Percentiles rank a stretch among this genome's conserved stretches.
phyloP scores from a whole-genome alignment of 1,140 invertebrate genomes.

The Zaprionus nigranus region DNA sequence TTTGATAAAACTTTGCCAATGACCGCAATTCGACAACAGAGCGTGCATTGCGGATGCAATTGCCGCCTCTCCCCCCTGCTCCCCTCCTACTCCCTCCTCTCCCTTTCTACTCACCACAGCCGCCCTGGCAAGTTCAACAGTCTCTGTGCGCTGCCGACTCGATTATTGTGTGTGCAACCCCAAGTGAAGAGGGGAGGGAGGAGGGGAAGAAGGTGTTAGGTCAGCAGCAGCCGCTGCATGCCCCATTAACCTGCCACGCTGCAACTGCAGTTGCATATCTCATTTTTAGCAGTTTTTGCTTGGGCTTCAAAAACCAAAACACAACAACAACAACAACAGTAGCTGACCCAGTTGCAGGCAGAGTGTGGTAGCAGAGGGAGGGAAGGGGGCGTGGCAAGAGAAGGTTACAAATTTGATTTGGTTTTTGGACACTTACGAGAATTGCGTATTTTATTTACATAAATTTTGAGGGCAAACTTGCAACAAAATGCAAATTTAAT shows the following conservation, averaged over 20 bases:
- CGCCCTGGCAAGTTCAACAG: too few relatives aligned
- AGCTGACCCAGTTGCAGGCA: slow-evolving; percentile 31
- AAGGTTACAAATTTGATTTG: slow-evolving; percentile 18
- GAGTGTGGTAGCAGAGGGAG: not conserved
- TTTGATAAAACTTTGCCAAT: slow-evolving; percentile 26
- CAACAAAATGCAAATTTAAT: slow-evolving; percentile 35
- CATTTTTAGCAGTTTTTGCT: slow-evolving; percentile 21
- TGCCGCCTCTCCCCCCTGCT: not conserved
- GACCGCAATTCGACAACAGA: slow-evolving; percentile 48
- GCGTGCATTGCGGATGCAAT: slow-evolving; percentile 8
- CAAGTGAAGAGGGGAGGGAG: not conserved
- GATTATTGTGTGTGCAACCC: not conserved
- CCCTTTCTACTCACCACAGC: too few relatives aligned
- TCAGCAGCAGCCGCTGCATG: slow-evolving; percentile 13
- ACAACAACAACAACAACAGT: not conserved
- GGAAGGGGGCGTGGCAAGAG: not conserved
- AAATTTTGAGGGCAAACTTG: slow-evolving; percentile 20
- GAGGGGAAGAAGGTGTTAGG: not conserved
- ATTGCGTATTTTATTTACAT: slow-evolving; percentile 33
- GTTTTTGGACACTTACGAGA: slow-evolving; percentile 25
- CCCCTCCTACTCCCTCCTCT: too few relatives aligned
- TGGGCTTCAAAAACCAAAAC: not conserved
- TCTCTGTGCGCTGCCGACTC: not conserved
- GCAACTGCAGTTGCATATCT: slow-evolving; percentile 14
- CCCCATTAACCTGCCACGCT: slow-evolving; percentile 2